phyloP scores from a whole-genome alignment of 2,888 invertebrate species.

The Unio delphinus region DNA sequence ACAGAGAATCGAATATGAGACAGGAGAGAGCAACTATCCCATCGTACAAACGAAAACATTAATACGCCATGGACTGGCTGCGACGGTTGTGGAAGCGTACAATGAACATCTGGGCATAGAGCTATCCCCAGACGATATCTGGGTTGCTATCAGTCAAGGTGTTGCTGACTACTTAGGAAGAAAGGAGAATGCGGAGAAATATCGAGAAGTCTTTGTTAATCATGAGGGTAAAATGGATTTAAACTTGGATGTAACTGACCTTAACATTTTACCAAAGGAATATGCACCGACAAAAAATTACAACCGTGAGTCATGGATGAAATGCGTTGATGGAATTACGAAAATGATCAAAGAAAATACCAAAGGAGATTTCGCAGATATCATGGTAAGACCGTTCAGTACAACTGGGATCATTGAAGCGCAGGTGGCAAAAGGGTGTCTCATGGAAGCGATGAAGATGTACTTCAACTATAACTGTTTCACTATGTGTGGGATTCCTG shows the following conservation, averaged over 20 bases:
- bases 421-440: neutral
- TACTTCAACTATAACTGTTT: neutral
- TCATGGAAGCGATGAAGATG: neutral
- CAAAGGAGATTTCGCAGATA: neutral
- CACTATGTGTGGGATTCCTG: constrained; percentile 1
- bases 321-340: neutral
- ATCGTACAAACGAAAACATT: too few species aligned
- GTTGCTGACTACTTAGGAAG: neutral
- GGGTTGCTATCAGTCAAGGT: neutral
- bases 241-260: neutral
- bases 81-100: neutral
- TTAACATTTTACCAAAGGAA: too few species aligned
- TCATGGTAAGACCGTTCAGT: neutral
- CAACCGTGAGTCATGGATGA: neutral
- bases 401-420: neutral
- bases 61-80: neutral
- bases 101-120: neutral
- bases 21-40: too few species aligned
- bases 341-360: neutral
- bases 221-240: neutral
- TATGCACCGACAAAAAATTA: too few species aligned
- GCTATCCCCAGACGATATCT: neutral
- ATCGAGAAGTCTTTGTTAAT: neutral
- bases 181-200: neutral
- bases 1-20: too few species aligned